A percentile compares a stretch with the other conserved stretches of the same genome.
These are phyloP conservation scores for Lophotis ruficrista DNA, from an alignment of 2,113 vertebrate species.

Conservation along the genomic window DNA sequence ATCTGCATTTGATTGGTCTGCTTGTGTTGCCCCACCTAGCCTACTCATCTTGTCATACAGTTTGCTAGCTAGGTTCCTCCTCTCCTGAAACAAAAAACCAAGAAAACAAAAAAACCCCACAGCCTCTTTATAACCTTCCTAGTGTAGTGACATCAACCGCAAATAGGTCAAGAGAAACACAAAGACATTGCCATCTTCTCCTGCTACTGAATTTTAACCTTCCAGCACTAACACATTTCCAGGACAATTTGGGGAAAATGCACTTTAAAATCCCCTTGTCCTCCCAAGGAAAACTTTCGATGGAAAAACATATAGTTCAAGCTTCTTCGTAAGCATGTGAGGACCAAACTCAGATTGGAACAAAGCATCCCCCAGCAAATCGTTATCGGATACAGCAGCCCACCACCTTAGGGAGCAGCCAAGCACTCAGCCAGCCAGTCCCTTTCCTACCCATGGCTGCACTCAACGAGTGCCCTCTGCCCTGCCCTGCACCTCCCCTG, in stretches of 20 bases:
- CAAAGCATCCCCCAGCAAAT: background rate
- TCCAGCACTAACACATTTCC: background rate
- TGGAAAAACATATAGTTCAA: background rate
- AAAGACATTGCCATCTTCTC: background rate
- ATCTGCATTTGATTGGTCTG: background rate
- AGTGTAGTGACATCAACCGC: background rate
- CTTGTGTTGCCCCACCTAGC: background rate
- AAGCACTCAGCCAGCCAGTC: background rate
- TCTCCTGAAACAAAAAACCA: background rate
- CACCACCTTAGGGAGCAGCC: background rate
- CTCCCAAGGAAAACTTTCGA: background rate
- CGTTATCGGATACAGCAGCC: accelerated
- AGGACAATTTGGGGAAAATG: background rate
- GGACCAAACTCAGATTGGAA: background rate
- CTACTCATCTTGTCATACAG: background rate
- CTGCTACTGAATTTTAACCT: background rate
- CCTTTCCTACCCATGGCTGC: background rate
- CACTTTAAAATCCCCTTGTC: background rate
- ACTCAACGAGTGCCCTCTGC: accelerated
- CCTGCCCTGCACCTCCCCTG: too few relatives aligned
- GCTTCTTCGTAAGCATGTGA: accelerated
- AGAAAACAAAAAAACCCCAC: background rate
- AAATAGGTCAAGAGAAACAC: background rate
- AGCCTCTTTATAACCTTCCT: background rate
- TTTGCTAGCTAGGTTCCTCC: background rate